Percentiles rank a stretch among this genome's conserved stretches.
Evolutionary conservation across 1,140 invertebrate species (phyloP).

Genomic region (Aphis gossypii): DNA sequence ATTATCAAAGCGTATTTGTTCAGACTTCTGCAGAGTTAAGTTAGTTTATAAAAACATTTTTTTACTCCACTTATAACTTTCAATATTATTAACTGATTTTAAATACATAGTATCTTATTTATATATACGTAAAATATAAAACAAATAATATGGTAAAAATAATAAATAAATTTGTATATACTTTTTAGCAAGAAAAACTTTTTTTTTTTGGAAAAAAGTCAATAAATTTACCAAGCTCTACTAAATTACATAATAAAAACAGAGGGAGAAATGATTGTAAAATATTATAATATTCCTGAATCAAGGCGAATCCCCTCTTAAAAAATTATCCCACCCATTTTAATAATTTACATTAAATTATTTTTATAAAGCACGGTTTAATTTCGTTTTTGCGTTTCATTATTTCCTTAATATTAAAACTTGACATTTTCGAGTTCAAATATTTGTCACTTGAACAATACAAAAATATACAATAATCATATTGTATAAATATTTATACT

Average conservation of each 20-base stretch:
- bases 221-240: not conserved
- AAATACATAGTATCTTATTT: not conserved
- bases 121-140: not conserved
- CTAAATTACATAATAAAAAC: not conserved
- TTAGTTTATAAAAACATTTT: not conserved
- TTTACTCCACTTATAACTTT: not conserved
- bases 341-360: slow-evolving; percentile 30
- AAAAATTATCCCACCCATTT: not conserved
- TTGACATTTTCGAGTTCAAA: not conserved
- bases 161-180: not conserved
- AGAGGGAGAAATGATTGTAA: not conserved
- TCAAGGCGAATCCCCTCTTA: not conserved
- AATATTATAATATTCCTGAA: slow-evolving; percentile 8
- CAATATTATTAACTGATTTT: not conserved
- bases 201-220: slow-evolving; percentile 8
- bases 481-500: not conserved
- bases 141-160: not conserved
- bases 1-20: not conserved
- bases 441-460: slow-evolving; percentile 1
- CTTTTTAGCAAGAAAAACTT: not conserved
- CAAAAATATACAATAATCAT: not conserved
- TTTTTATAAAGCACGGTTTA: not conserved
- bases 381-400: not conserved
- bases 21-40: not conserved
- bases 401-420: slow-evolving; percentile 5